Evolutionary conservation across 1,140 invertebrate genomes (phyloP), one percentile per base, ranked within the genome.

Genomic region (Drosophila ficusphila): DNA sequence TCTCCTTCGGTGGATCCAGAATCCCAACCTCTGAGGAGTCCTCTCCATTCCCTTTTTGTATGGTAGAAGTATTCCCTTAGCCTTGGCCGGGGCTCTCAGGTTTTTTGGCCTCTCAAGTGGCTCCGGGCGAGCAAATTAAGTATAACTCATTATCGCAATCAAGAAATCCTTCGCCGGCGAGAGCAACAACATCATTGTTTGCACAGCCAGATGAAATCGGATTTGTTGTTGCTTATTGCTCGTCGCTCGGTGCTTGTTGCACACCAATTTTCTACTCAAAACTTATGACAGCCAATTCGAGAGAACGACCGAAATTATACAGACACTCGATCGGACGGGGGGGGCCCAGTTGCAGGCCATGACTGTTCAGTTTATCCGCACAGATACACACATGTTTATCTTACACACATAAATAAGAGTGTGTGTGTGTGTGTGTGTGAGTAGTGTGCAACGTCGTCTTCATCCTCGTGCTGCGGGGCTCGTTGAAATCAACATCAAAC

Each of bases 251-350:
- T n/a, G n/a, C n/a, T 60, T 71, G 76, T 85, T 86, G 79, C 79
- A 85, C 79, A 86, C 82, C 81, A 86, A 86, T 86, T 88, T 86
- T 86, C 81, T 86, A 86, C 81, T 86, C 81, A 86, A 81, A 86
- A 88, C 76, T 88, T 86, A 86, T 86, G 81, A 86, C 81, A 86
- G 82, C 81, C 81, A 86, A 86, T 86, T 86, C 82, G 82, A 85
- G 82, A 85, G 72, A 85, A 85, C 61, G 76, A 85, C 86, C 81
- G 73, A 85, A 85, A 85, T 86, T 85, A 86, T 86, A 85, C 77
- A 74, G 77, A 83, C 69, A 78, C 79, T 83, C 70, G 68, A 61
- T 46, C 48, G 39, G 31, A 18, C n/a, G 23, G 47, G 27, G 29
- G 7, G 25, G 33, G 16, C 27, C 38, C 57, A 14, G 36, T 25